Conservation (phyloP, 2,113 vertebrate genomes). For the Tiliqua scincoides region DNA sequence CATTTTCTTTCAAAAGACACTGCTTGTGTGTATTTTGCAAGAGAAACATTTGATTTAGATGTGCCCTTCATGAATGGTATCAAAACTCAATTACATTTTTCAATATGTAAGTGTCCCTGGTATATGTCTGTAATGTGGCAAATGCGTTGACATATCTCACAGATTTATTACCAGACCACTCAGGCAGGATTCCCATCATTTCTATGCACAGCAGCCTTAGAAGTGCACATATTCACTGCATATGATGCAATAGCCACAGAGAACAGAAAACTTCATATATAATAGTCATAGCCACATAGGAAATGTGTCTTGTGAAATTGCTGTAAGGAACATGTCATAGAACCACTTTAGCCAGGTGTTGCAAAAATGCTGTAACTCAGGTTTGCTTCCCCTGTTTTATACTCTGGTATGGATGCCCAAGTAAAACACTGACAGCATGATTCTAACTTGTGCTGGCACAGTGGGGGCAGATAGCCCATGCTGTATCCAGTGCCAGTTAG, state of each 20-base stretch:
- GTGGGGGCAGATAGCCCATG: no score
- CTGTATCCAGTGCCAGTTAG: no score
- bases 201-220: background rate
- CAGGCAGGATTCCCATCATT: no score
- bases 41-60: background rate
- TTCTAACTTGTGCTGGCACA: no score
- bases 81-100: background rate
- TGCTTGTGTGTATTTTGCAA: background rate
- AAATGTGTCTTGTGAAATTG: background rate
- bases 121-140: no score
- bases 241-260: background rate
- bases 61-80: background rate
- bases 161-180: background rate
- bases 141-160: background rate
- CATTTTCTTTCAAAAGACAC: background rate
- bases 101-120: background rate
- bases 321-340: no score
- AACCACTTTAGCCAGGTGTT: background rate
- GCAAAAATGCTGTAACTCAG: background rate
- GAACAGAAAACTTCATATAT: background rate
- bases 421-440: no score
- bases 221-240: background rate
- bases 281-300: background rate
- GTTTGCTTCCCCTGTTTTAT: background rate
- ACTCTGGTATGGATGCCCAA: background rate